Base-by-base conservation (phyloP, 2,113 vertebrate genomes). In the Cephalopholis sonnerati region DNA sequence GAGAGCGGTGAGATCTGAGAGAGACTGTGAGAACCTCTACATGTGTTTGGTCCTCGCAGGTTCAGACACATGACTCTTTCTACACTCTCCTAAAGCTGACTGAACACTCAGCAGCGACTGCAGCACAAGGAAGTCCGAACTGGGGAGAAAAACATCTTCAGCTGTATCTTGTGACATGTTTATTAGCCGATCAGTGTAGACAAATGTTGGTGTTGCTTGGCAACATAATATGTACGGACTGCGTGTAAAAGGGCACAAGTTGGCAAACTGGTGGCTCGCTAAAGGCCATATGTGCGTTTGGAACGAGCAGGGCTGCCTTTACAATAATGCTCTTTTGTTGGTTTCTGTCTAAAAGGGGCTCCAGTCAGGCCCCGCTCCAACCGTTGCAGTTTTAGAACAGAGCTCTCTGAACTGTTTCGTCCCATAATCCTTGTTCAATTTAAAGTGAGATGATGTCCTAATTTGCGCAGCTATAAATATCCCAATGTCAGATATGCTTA, bases 391-490 rank as follows among this genome's bases (percentile, higher is more conserved):
- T 73, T 65, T 71, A 53, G 48, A 74, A 32, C 32, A 32, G 32
- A 41, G 44, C 54, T 53, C 13, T 68, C 44, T 2, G 27, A 53
- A 50, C 39, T 0, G 16, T 61, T 81, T 71, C 46, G 66, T 65
- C 57, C 53, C 55, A 48, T 78, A 55, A 68, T 75, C 24, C 51
- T 64, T 39, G 8, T 81, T 89, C 51, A 77, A 54, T 87, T 86
- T 71, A 32, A 82, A 79, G 79, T 63, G 59, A 57, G 76, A 74
- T 65, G 74, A 67, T 83, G 91, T 86, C 86, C 92, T 87, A 87
- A 91, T 92, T 94, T 87, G 57, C 69, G 50, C 24, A 25, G 71
- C 90, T 93, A 95, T 91, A 93, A 93, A 93, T 93, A 94, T 62
- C 64, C 46, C 50, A 71, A 55, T 79, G 85, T 79, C 74, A 85